Evolutionary conservation across 1,140 invertebrate species (phyloP).

Genomic region (Aphelenchoides fujianensis): DNA sequence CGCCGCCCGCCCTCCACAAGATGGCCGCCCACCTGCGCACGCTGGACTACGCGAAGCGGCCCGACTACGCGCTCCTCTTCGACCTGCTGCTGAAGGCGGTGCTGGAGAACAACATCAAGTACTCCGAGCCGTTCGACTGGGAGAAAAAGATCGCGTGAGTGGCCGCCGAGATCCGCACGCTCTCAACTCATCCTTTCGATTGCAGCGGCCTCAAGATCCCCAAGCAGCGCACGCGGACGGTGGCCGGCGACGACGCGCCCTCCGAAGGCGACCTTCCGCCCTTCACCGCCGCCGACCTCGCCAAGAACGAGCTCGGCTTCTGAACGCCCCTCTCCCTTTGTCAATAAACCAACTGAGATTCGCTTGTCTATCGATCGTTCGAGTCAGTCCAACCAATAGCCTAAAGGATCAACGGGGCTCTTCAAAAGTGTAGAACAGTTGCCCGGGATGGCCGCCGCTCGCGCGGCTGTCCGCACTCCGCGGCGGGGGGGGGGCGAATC

Average conservation of each 20-base stretch:
- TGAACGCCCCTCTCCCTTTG: not conserved
- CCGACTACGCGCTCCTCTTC: constrained; percentile 37
- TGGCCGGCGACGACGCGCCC: not conserved
- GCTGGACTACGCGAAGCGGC: constrained; percentile 42
- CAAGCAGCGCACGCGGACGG: not conserved
- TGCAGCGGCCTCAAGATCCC: not conserved
- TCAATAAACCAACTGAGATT: not conserved
- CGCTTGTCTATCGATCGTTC: not conserved
- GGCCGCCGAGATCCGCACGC: not conserved
- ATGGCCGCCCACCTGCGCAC: constrained; percentile 21
- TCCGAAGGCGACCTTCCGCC: not conserved
- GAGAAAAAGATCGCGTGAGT: not conserved
- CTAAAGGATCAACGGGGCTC: no score
- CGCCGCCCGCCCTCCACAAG: not conserved
- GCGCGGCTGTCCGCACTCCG: no score
- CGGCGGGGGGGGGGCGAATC: no score
- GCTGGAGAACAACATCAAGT: not conserved
- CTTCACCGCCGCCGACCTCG: constrained; percentile 1
- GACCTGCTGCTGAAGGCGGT: not conserved
- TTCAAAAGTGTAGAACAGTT: no score
- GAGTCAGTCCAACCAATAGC: no score
- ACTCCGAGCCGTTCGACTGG: not conserved
- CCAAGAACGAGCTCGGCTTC: constrained; percentile 19
- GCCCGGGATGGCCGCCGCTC: no score
- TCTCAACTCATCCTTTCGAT: not conserved